Conservation (phyloP, 1,140 invertebrate species). For the Drosophila sturtevanti region DNA sequence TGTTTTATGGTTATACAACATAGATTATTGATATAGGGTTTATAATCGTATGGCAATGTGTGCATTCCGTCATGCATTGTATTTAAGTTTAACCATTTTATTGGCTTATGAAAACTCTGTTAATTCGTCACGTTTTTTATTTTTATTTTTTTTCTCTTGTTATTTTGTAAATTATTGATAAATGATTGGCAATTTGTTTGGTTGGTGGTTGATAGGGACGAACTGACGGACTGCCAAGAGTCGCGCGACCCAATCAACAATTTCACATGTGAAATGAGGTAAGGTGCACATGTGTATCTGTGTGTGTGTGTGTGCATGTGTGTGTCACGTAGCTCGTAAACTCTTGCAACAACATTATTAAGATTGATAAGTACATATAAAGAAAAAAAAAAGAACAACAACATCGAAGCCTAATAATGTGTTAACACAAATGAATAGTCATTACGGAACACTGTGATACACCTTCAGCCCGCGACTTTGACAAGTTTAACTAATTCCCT, state of each 20-base stretch:
- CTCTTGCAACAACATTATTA: constrained; percentile 49
- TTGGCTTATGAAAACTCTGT: constrained; percentile 50
- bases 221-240: constrained; percentile 50
- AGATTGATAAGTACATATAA: constrained; percentile 54
- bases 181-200: constrained; percentile 69
- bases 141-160: neutral
- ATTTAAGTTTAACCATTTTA: constrained; percentile 18
- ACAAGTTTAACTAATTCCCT: constrained; percentile 46
- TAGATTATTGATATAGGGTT: neutral
- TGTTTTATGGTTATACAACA: neutral
- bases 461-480: constrained; percentile 6
- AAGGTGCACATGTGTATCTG: constrained; percentile 12
- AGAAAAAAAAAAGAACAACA: neutral
- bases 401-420: constrained; percentile 73
- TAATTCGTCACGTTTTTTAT: constrained; percentile 68
- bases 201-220: constrained; percentile 20
- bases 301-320: constrained; percentile 22
- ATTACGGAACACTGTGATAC: constrained; percentile 49
- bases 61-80: constrained; percentile 2
- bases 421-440: constrained; percentile 76
- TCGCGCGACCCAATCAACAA: constrained; percentile 61
- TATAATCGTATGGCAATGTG: neutral
- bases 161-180: constrained; percentile 46
- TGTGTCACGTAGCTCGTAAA: constrained; percentile 58
- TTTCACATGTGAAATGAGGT: constrained; percentile 5